Evolutionary conservation across 2,888 invertebrate genomes (phyloP), one percentile per base, ranked within the genome.

Genomic region (Gisinianus flammeolus): DNA sequence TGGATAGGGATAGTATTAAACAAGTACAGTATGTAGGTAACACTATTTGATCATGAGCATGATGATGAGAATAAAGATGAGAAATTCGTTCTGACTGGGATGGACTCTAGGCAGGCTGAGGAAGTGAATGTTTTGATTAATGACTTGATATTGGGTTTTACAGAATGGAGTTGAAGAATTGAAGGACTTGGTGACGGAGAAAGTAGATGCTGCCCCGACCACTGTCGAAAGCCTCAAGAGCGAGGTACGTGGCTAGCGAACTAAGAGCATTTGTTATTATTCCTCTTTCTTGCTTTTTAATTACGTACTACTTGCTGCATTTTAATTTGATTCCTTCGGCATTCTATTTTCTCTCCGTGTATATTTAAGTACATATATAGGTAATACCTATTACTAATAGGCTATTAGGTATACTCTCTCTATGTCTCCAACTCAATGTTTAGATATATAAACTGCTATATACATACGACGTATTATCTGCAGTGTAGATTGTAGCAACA

Each of bases 151-250:
- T 64, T 64, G 64, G 19, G 8, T 64, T 16, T 64, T 24, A 8
- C 16, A 19, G 19, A 26, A 26, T 64, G 64, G 30, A 33, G 44
- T 44, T 24, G 69, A 24, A 26, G 69, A 69, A n/a, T 44, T 52
- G 24, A 44, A 64, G 58, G 62, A 31, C 33, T 31, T 19, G 62
- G 62, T 31, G n/a, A n/a, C n/a, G 8, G 66, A 66, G 26, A 80
- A 76, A 19, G 77, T 64, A 64, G 80, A 79, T 66, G 76, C 78
- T 35, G 74, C 64, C 26, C 22, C 44, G 12, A 16, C 12, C 5
- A 35, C 33, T 22, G 74, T 74, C 62, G 74, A 74, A 12, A 62
- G 44, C 74, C 44, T 74, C 74, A 35, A 64, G 66, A 62, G 66
- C 52, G 64, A 64, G 66, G 74, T 74, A 73, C 33, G 64, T 73